Conservation (phyloP, 2,113 vertebrate genomes). For the Forbesichthys agassizii region DNA sequence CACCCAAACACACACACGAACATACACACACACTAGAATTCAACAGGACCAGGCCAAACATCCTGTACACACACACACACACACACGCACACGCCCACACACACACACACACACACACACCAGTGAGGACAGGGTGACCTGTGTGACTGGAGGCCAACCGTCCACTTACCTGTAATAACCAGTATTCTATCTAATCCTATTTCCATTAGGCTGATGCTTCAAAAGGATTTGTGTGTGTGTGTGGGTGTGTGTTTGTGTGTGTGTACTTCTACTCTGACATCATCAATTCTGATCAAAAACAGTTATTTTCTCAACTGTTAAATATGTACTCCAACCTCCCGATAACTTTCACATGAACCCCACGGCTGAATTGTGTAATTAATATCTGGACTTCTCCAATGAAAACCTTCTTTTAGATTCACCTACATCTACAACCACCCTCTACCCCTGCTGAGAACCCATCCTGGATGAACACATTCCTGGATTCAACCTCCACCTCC, state of each 20-base stretch:
- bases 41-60: not conserved
- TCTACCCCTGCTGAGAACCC: too few species aligned
- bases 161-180: conserved; percentile 68
- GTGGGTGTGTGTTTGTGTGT: not conserved
- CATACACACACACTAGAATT: not conserved
- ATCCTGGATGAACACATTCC: too few species aligned
- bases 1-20: not conserved
- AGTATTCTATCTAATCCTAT: conserved; percentile 62
- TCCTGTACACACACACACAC: not conserved
- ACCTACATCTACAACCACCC: not conserved
- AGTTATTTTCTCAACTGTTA: not conserved
- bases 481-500: too few species aligned
- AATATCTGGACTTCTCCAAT: too few species aligned
- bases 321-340: not conserved
- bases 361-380: too few species aligned
- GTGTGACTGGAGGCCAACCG: conserved; percentile 36
- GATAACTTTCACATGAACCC: not conserved
- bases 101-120: conserved; percentile 23
- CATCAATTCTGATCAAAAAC: too few species aligned
- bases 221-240: conserved; percentile 7
- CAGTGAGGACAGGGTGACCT: conserved; percentile 56
- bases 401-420: not conserved
- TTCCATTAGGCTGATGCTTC: conserved; percentile 51
- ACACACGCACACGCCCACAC: conserved; percentile 31
- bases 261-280: not conserved